These are phyloP conservation scores for Calameuta pallipes DNA, from an alignment of 2,888 invertebrate species.

Conservation along the genomic window DNA sequence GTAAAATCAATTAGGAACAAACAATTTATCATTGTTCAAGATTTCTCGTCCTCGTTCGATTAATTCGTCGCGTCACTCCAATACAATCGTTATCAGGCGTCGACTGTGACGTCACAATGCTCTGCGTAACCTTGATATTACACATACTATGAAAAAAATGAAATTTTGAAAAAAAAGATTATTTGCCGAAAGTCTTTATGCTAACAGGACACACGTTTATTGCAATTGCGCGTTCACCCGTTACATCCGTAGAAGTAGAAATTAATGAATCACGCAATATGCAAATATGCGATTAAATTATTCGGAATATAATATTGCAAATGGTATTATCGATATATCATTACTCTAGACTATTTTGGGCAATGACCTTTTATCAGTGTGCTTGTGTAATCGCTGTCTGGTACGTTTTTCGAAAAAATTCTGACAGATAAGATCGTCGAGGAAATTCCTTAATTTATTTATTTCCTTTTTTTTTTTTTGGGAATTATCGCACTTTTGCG, in stretches of 20 bases:
- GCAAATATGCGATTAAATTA: background rate
- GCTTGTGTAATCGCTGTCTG: background rate
- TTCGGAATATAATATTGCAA: background rate
- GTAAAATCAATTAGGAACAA: background rate
- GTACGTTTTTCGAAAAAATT: background rate
- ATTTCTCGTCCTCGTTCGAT: background rate
- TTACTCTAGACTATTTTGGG: background rate
- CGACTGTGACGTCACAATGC: background rate
- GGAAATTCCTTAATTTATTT: background rate
- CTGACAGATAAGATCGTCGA: background rate
- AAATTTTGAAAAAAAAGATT: background rate
- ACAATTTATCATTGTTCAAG: background rate
- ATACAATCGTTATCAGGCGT: background rate
- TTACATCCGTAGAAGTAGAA: background rate
- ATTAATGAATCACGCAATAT: background rate
- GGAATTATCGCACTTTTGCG: background rate
- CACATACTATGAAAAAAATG: background rate
- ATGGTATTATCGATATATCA: background rate
- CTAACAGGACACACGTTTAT: background rate
- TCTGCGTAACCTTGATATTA: background rate
- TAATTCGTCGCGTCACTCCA: background rate
- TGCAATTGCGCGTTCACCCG: background rate
- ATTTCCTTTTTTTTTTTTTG: background rate
- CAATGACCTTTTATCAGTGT: background rate
- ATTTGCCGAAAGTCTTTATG: background rate